Percentiles rank a stretch among this genome's conserved stretches.
phyloP scores from a whole-genome alignment of 2,113 vertebrate genomes.

The Emydura subglobosa region DNA sequence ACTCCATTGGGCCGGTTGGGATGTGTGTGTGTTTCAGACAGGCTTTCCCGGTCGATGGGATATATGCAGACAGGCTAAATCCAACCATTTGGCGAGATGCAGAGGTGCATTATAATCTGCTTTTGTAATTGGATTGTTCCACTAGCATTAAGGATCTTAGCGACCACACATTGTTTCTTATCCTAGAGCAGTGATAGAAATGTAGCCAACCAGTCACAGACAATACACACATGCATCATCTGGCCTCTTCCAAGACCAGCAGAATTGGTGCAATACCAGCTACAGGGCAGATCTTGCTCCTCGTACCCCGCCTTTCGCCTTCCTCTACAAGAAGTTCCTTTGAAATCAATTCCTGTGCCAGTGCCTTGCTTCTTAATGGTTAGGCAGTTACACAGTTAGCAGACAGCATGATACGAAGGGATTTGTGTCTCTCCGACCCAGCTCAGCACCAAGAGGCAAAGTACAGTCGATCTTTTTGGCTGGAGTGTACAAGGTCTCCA shows the following conservation, averaged over 20 bases:
- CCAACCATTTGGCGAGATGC: neutral
- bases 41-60: neutral
- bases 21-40: too few species aligned
- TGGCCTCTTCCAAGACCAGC: neutral
- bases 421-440: neutral
- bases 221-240: neutral
- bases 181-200: neutral
- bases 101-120: neutral
- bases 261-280: neutral
- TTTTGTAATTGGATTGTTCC: neutral
- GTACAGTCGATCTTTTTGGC: neutral
- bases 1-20: too few species aligned
- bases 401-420: neutral
- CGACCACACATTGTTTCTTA: neutral
- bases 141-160: neutral
- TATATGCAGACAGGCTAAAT: neutral
- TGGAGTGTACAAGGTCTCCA: neutral
- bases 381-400: neutral
- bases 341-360: neutral
- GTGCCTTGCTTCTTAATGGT: neutral
- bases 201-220: neutral
- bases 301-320: neutral
- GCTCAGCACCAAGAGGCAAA: neutral
- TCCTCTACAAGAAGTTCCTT: neutral
- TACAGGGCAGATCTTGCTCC: neutral